A percentile compares a stretch with the other conserved stretches of the same genome.
These are phyloP conservation scores for Lingula anatina DNA, from an alignment of 2,888 invertebrate genomes.

Conservation along the genomic window DNA sequence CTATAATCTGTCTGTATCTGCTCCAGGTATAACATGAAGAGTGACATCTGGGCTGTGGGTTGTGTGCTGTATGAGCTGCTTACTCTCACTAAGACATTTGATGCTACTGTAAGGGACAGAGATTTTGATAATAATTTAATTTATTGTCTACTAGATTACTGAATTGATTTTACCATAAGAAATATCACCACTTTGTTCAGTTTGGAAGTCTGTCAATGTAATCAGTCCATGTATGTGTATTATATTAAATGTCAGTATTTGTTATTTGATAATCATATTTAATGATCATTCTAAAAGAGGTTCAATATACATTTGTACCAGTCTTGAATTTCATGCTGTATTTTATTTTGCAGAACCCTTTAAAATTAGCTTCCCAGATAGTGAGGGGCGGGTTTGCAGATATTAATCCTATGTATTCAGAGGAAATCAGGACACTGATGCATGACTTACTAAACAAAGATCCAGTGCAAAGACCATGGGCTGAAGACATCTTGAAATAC, in stretches of 20 bases:
- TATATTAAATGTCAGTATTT: too few species aligned
- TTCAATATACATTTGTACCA: too few species aligned
- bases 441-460: slow-evolving; percentile 41
- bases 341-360: slow-evolving; percentile 40
- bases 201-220: too few species aligned
- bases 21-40: slow-evolving; percentile 44
- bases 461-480: slow-evolving; percentile 33
- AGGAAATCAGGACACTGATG: slow-evolving; percentile 29
- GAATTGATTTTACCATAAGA: too few species aligned
- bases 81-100: slow-evolving; percentile 42
- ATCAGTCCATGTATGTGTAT: too few species aligned
- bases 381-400: slow-evolving; percentile 34
- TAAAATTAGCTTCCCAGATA: slow-evolving; percentile 43
- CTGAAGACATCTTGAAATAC: slow-evolving; percentile 29
- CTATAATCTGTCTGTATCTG: too few species aligned
- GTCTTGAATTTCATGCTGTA: too few species aligned
- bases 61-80: slow-evolving; percentile 50
- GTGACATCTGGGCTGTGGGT: slow-evolving; percentile 50
- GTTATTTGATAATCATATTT: too few species aligned
- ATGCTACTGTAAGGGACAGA: slow-evolving; percentile 50
- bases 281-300: too few species aligned
- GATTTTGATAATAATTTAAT: too few species aligned
- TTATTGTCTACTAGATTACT: too few species aligned
- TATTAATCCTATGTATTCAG: slow-evolving; percentile 30
- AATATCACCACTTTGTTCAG: too few species aligned